phyloP scores from a whole-genome alignment of 2,888 invertebrate species.

The Idaea biselata region DNA sequence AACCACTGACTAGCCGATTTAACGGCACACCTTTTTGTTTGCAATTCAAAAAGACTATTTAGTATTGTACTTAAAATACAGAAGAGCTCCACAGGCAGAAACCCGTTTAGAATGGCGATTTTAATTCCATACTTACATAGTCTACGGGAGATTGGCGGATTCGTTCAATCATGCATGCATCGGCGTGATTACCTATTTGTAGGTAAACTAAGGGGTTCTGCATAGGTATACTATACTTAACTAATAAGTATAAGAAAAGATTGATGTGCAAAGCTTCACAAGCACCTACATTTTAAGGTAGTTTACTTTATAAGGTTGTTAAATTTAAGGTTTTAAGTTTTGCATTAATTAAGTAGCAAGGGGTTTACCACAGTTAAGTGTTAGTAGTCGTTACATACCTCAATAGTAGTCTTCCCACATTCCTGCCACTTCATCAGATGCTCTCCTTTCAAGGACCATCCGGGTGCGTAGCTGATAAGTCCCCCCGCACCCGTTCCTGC shows the following conservation, averaged over 20 bases:
- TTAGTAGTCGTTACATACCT: conserved; percentile 55
- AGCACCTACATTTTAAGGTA: too few species aligned
- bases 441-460: conserved; percentile 82
- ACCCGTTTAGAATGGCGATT: not conserved
- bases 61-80: not conserved
- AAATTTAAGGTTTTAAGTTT: too few species aligned
- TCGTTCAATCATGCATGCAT: too few species aligned
- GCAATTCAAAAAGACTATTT: conserved; percentile 18
- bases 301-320: too few species aligned
- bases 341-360: too few species aligned
- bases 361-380: conserved; percentile 2
- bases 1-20: conserved; percentile 55
- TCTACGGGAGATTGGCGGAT: too few species aligned
- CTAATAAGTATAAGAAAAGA: too few species aligned
- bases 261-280: too few species aligned
- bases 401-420: conserved; percentile 80
- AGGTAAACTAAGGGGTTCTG: too few species aligned
- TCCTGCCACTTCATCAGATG: conserved; percentile 83
- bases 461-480: conserved; percentile 82
- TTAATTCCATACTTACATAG: not conserved
- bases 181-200: too few species aligned
- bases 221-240: too few species aligned
- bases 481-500: conserved; percentile 47
- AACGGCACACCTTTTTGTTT: conserved; percentile 58
- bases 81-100: not conserved